Evolutionary conservation across 2,797 vertebrate genomes (phyloP), one percentile per base, ranked within the genome.

Genomic region (Sebastes variabilis): DNA sequence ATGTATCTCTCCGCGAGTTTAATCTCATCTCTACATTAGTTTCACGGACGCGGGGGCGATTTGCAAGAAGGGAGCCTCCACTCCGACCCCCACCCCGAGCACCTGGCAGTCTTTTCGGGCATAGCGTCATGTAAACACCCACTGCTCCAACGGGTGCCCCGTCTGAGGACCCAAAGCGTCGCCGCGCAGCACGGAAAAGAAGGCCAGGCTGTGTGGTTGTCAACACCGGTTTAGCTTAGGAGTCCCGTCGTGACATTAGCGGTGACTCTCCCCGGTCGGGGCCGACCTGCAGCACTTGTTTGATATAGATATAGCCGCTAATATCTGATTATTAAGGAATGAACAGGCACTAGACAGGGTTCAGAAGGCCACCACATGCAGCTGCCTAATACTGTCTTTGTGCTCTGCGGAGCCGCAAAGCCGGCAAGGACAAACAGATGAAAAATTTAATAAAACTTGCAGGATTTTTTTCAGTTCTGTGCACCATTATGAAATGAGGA

Each of bases 151-250:
- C 87, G 85, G 87, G 90, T 89, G 89, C 88, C 92, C 92, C 59
- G 94, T 95, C 96, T 91, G 88, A 88, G 81, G 89, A 93, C 91
- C 93, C 89, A 91, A 49, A 92, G 91, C 90, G 89, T 92, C 91
- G 38, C 38, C 0, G 86, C 87, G 66, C 90, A 84, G 93, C 90
- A 85, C 80, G 86, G 82, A 70, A 61, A 76, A 90, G 93, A 93
- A 91, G 75, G 95, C 95, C 93, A 87, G 95, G 94, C 89, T 96
- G 79, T 95, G 96, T 97, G 97, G 96, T 95, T 97, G 97, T 97
- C 96, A 97, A 96, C 94, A 96, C 66, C 81, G 87, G 96, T 97
- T 97, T 97, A 95, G 89, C 77, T 94, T 92, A 89, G 94, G 91
- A 91, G 83, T 75, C 91, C 94, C 79, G 58, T 84, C 61, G 85